A percentile compares a stretch with the other conserved stretches of the same genome.
These are phyloP conservation scores for Emydura subglobosa DNA, from an alignment of 2,113 vertebrate genomes.

Conservation along the genomic window DNA sequence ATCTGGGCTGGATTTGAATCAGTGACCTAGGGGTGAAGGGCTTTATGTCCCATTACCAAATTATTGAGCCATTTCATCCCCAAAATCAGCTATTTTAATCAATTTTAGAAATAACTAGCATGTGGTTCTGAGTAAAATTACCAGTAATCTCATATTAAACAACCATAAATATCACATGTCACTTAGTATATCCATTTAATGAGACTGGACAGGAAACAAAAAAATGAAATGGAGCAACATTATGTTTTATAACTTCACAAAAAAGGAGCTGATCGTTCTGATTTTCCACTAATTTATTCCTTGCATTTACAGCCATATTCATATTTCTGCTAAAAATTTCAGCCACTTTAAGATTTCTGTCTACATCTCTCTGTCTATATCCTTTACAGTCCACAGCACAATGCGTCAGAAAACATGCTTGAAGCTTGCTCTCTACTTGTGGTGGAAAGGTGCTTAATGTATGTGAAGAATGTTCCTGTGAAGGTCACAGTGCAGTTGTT, in stretches of 20 bases:
- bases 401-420: background rate
- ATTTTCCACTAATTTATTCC: slow-evolving; percentile 38
- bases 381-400: background rate
- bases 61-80: too few species aligned
- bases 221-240: background rate
- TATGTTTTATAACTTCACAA: background rate
- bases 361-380: background rate
- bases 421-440: background rate
- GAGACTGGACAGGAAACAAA: background rate
- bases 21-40: too few species aligned
- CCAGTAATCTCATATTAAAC: too few species aligned
- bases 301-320: slow-evolving; percentile 57
- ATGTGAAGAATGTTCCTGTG: background rate
- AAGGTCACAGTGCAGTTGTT: background rate
- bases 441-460: background rate
- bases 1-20: too few species aligned
- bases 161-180: too few species aligned
- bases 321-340: background rate
- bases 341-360: too few species aligned
- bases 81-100: too few species aligned
- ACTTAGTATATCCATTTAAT: too few species aligned
- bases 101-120: too few species aligned
- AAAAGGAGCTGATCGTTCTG: background rate
- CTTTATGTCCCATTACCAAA: too few species aligned
- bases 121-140: too few species aligned